Percentiles rank a stretch among this genome's conserved stretches.
Evolutionary conservation across 2,113 vertebrate genomes (phyloP).

Genomic region (Oncorhynchus gorbuscha): DNA sequence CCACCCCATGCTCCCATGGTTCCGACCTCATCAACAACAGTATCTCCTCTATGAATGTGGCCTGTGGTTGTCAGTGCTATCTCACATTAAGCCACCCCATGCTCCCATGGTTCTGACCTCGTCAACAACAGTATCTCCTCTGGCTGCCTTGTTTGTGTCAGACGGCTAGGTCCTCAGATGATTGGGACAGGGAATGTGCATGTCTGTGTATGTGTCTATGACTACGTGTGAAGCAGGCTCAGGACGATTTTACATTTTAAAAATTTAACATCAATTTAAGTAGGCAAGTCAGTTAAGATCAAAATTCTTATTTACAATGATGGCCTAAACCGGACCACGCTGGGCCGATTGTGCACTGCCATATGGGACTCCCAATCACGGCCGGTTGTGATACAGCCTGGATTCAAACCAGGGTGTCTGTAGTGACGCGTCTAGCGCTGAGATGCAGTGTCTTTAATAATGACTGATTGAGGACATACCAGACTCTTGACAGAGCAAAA

Average conservation of each 20-base stretch:
- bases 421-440: too few species aligned
- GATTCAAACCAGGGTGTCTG: too few species aligned
- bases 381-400: too few species aligned
- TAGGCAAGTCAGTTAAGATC: too few species aligned
- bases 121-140: neutral
- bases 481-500: neutral
- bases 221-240: neutral
- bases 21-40: too few species aligned
- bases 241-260: neutral
- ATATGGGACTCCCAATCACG: too few species aligned
- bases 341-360: too few species aligned
- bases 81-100: neutral
- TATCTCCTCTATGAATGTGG: too few species aligned
- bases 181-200: neutral
- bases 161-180: neutral
- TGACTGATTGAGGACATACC: neutral
- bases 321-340: too few species aligned
- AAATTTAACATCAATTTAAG: too few species aligned
- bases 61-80: too few species aligned
- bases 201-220: neutral
- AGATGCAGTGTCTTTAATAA: neutral
- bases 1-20: neutral
- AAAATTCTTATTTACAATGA: too few species aligned
- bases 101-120: neutral
- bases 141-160: neutral